Evolutionary conservation across 2,113 vertebrate species (phyloP).

Genomic region (Rana temporaria): DNA sequence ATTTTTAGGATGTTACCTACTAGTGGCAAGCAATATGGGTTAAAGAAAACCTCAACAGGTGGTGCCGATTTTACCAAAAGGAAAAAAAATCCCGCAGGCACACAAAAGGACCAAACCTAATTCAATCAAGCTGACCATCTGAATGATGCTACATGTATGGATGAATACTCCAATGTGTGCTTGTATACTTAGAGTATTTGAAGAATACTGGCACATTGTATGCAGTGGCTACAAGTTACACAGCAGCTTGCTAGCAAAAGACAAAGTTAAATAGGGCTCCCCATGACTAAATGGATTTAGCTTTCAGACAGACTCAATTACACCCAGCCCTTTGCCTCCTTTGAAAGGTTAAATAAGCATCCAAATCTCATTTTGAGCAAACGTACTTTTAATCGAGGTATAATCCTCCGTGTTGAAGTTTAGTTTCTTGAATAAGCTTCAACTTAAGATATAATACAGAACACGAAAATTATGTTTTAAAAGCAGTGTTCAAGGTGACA

Average conservation of each 20-base stretch:
- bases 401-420: conserved; percentile 71
- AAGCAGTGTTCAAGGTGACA: conserved; percentile 65
- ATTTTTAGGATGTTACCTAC: too few relatives aligned
- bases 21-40: too few relatives aligned
- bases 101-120: neutral
- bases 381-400: conserved; percentile 71
- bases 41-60: too few relatives aligned
- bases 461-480: conserved; percentile 66
- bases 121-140: neutral
- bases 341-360: conserved; percentile 80
- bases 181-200: conserved; percentile 27
- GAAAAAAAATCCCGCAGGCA: too few relatives aligned
- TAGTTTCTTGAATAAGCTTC: conserved; percentile 67
- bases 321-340: conserved; percentile 71
- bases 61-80: too few relatives aligned
- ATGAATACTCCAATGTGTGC: conserved; percentile 15
- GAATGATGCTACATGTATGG: neutral
- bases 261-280: conserved; percentile 71
- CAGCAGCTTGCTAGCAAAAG: conserved; percentile 63
- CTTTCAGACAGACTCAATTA: conserved; percentile 80
- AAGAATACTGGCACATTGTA: conserved; percentile 61
- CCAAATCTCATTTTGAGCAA: conserved; percentile 76
- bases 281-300: conserved; percentile 88
- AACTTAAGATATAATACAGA: conserved; percentile 52
- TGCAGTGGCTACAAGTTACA: conserved; percentile 62